phyloP scores from a whole-genome alignment of 2,888 invertebrate genomes.

The Tenthredo notha region DNA sequence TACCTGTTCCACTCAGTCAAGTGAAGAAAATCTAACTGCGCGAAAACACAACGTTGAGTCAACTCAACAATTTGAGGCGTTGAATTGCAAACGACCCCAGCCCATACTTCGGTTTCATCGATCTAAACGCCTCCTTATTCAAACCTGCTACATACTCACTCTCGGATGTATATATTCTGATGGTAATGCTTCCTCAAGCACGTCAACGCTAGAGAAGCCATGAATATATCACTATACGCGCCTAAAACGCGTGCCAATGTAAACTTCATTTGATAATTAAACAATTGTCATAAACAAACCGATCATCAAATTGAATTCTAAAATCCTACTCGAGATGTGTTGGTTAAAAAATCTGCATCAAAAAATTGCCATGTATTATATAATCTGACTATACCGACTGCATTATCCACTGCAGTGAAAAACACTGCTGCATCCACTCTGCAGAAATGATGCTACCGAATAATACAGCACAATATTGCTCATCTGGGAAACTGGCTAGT shows the following conservation, averaged over 20 bases:
- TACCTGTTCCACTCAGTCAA: background rate
- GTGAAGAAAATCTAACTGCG: slow-evolving; percentile 7
- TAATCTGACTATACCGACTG: background rate
- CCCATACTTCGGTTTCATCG: slow-evolving; percentile 35
- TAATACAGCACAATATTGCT: background rate
- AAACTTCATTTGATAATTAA: slow-evolving; percentile 2
- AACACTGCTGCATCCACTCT: background rate
- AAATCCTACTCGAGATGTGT: background rate
- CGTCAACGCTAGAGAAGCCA: slow-evolving; percentile 10
- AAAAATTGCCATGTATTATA: background rate
- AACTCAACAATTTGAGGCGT: slow-evolving; percentile 42
- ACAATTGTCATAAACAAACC: background rate
- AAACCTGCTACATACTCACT: slow-evolving; percentile 23
- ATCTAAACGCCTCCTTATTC: slow-evolving; percentile 28
- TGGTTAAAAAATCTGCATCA: background rate
- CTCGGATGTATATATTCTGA: slow-evolving; percentile 32
- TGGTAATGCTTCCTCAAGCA: slow-evolving; percentile 16
- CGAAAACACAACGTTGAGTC: slow-evolving; percentile 31
- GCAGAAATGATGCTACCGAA: background rate
- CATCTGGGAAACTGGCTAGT: slow-evolving; percentile 8
- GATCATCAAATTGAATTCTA: background rate
- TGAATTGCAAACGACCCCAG: slow-evolving; percentile 44
- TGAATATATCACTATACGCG: slow-evolving; percentile 29
- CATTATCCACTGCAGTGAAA: slow-evolving; percentile 1
- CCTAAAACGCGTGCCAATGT: slow-evolving; percentile 9